Evolutionary conservation across 2,113 vertebrate genomes (phyloP), one percentile per base, ranked within the genome.

Genomic region (Gymnorhina tibicen): DNA sequence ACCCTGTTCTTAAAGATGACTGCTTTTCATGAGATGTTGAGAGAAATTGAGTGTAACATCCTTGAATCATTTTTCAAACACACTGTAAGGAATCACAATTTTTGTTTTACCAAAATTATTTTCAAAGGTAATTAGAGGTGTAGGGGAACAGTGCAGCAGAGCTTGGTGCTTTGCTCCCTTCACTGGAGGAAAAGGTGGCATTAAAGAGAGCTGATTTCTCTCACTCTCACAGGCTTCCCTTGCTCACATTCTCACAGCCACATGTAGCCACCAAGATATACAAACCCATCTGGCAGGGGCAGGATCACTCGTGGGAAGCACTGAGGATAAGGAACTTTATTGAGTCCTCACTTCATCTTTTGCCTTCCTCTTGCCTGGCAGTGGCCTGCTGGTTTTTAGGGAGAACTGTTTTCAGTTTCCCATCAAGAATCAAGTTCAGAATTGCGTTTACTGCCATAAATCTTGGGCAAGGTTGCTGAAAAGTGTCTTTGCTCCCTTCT

Each of bases 211-310:
- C 16, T n/a, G 46, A 20, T 83, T 67, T 62, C 22, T 35, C 13
- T 55, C 35, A 5, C 10, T 22, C 30, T 47, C 27, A 7, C 8
- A 26, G 32, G 15, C 16, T 56, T 79, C 42, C 23, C 44, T 60
- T 70, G 69, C 66, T 81, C 21, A 16, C 13, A 5, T 16, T 58
- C 28, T 89, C 42, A 23, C 37, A 93, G 83, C 47, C 27, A 30
- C 27, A 5, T 0, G 2, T 0, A 6, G 37, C 30, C 53, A 42
- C 72, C 28, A 16, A 24, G 27, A 14, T 30, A 24, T 2, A 9
- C 0, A 2, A 28, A 39, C 16, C 23, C 23, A 35, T 7, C 55
- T 27, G 53, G 53, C 19, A 68, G 41, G 32, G 50, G 16, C 47
- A 47, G 59, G 37, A 56, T 60, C 41, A 11, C 46, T 42, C 14